These are phyloP conservation scores for Megaceryle alcyon DNA, from an alignment of 2,797 vertebrate species.

Conservation along the genomic window DNA sequence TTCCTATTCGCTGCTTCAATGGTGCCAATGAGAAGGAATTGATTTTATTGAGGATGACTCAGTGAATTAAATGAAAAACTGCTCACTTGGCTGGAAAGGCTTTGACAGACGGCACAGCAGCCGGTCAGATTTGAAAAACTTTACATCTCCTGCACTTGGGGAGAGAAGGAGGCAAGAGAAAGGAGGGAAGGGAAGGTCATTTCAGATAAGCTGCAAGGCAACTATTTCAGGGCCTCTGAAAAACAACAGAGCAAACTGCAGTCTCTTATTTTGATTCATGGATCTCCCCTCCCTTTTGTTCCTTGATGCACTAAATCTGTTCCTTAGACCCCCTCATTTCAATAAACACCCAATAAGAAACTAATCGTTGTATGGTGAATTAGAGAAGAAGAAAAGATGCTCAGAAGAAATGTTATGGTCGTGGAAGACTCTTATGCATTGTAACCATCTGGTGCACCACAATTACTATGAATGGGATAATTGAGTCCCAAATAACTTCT, in stretches of 20 bases:
- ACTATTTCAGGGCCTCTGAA: constrained; percentile 65
- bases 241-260: constrained; percentile 72
- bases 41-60: constrained; percentile 76
- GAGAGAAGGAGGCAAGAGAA: constrained; percentile 49
- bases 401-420: constrained; percentile 81
- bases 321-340: constrained; percentile 79
- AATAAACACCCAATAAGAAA: constrained; percentile 86
- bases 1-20: constrained; percentile 67
- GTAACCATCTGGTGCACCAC: constrained; percentile 90
- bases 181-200: constrained; percentile 56
- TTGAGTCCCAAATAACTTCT: constrained; percentile 90
- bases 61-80: constrained; percentile 78
- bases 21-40: constrained; percentile 78
- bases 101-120: constrained; percentile 84
- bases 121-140: constrained; percentile 75
- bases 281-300: constrained; percentile 74
- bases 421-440: constrained; percentile 84
- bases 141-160: constrained; percentile 62
- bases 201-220: constrained; percentile 68
- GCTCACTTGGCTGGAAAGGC: constrained; percentile 82
- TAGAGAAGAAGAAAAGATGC: constrained; percentile 87
- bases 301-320: constrained; percentile 81
- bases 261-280: constrained; percentile 75
- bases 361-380: constrained; percentile 86
- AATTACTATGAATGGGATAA: constrained; percentile 83